These are phyloP conservation scores for Busseola fusca DNA, from an alignment of 2,888 invertebrate species.

Conservation along the genomic window DNA sequence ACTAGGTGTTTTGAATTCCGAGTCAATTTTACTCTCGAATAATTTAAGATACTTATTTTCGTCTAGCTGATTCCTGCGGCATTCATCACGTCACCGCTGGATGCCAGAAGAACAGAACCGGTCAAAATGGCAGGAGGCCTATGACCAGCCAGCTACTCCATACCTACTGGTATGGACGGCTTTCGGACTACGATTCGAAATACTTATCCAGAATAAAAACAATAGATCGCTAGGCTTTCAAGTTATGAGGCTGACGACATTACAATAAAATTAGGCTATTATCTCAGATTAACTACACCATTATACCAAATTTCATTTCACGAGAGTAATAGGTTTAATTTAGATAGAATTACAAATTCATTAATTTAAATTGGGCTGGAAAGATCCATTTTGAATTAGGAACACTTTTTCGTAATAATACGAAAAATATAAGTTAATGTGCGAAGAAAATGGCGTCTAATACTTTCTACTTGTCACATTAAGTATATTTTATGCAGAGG, in stretches of 20 bases:
- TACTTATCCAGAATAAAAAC: not conserved
- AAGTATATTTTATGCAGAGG: not conserved
- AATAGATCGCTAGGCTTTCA: slow-evolving; percentile 5
- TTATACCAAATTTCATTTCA: slow-evolving; percentile 31
- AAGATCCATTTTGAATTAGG: slow-evolving; percentile 25
- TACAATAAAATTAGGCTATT: slow-evolving; percentile 39
- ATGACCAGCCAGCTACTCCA: too few species aligned
- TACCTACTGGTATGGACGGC: too few species aligned
- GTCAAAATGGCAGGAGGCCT: too few species aligned
- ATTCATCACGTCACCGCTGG: too few species aligned
- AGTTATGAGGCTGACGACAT: slow-evolving; percentile 18
- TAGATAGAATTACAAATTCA: slow-evolving; percentile 40
- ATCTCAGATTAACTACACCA: slow-evolving; percentile 40
- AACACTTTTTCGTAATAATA: slow-evolving; percentile 11
- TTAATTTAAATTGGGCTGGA: slow-evolving; percentile 31
- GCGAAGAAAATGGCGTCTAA: not conserved
- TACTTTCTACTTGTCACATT: slow-evolving; percentile 19
- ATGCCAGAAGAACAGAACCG: too few species aligned
- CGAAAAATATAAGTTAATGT: not conserved
- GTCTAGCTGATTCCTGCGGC: too few species aligned
- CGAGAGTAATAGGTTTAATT: slow-evolving; percentile 26
- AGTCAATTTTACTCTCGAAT: not conserved
- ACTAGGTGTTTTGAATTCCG: not conserved
- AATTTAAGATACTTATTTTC: not conserved
- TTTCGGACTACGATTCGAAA: not conserved